Percentiles rank a stretch among this genome's conserved stretches.
Conservation (phyloP, 2,797 vertebrate genomes). For the Notoglanidium macrostoma region DNA sequence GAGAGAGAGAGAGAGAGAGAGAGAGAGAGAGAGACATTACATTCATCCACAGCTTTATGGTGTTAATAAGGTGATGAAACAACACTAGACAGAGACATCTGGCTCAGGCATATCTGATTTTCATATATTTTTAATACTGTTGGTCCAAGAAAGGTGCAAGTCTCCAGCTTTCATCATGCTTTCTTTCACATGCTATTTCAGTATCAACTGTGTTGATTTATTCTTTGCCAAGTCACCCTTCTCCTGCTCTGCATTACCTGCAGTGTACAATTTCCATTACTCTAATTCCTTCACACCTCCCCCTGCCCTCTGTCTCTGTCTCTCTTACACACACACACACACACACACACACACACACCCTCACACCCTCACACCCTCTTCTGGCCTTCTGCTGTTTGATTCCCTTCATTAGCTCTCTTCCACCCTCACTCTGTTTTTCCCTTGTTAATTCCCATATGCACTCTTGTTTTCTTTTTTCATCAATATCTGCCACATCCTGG, state of each 20-base stretch:
- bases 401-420: not conserved
- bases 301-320: not conserved
- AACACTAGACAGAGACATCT: not conserved
- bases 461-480: not conserved
- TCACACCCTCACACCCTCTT: not conserved
- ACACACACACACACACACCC: not conserved
- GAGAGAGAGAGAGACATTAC: not conserved
- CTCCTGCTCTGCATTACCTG: not conserved
- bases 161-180: not conserved
- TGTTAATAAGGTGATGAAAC: not conserved
- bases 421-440: not conserved
- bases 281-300: not conserved
- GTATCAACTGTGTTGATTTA: conserved; percentile 4
- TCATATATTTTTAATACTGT: not conserved
- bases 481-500: not conserved
- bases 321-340: not conserved
- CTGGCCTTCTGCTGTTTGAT: conserved; percentile 9
- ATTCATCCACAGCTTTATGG: not conserved
- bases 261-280: conserved; percentile 5
- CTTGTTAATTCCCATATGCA: conserved; percentile 18
- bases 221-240: conserved; percentile 1
- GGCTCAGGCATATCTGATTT: not conserved
- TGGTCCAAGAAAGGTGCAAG: not conserved
- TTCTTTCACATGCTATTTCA: not conserved
- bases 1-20: not conserved